Conservation (phyloP, 2,888 invertebrate species). For the Cerastoderma edule region DNA sequence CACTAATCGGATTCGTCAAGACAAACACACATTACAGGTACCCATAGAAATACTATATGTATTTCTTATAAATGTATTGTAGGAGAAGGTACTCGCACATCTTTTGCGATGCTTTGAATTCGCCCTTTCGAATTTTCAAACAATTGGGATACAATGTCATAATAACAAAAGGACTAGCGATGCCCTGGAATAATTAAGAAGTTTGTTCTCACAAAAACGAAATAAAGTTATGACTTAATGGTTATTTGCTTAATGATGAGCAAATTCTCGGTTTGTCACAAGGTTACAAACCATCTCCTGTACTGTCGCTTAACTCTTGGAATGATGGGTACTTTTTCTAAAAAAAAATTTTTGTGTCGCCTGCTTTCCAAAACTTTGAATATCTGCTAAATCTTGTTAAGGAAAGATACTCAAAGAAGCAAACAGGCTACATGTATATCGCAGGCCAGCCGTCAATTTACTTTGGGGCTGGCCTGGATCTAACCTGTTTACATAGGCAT, state of each 20-base stretch:
- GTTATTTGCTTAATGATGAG: not conserved
- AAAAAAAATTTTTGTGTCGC: too few species aligned
- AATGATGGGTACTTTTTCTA: too few species aligned
- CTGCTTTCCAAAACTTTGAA: not conserved
- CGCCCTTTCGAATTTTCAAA: too few species aligned
- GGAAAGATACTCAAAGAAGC: not conserved
- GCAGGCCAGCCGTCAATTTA: not conserved
- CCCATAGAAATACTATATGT: too few species aligned
- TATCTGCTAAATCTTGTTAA: not conserved
- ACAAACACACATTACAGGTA: too few species aligned
- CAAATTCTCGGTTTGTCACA: conserved; percentile 6
- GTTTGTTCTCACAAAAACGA: not conserved
- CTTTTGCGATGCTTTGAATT: too few species aligned
- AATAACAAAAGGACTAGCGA: not conserved
- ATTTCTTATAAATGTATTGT: too few species aligned
- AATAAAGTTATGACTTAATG: not conserved
- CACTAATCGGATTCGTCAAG: too few species aligned
- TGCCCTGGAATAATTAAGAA: not conserved
- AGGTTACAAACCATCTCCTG: not conserved
- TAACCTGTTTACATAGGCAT: too few species aligned
- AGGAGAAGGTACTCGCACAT: too few species aligned
- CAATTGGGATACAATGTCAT: not conserved
- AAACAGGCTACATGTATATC: not conserved
- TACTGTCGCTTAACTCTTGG: not conserved
- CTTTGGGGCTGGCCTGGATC: too few species aligned